phyloP scores from a whole-genome alignment of 2,113 vertebrate species.

The Chrysochloris asiatica region DNA sequence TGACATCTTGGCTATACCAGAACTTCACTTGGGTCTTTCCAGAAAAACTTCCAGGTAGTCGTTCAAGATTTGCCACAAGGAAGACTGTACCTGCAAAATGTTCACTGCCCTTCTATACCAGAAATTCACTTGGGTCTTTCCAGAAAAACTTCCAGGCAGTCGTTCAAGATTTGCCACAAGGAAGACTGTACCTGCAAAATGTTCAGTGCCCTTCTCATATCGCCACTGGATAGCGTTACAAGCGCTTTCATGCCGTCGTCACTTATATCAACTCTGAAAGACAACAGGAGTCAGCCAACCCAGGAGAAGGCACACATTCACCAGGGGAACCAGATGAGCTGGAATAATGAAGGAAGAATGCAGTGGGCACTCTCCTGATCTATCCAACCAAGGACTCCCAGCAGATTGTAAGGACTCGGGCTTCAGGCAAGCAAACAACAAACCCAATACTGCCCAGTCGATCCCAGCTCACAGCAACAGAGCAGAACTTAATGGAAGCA shows the following conservation, averaged over 20 bases:
- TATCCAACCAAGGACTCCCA: too few species aligned
- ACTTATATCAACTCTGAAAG: conserved; percentile 90
- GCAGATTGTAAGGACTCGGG: too few species aligned
- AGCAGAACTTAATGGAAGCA: background rate
- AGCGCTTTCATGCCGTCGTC: conserved; percentile 97
- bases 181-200: conserved; percentile 91
- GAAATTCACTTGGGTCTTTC: background rate
- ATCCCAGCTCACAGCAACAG: too few species aligned
- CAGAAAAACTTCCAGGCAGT: background rate
- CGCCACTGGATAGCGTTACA: conserved; percentile 93
- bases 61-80: background rate
- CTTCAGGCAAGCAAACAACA: too few species aligned
- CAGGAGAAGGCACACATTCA: background rate
- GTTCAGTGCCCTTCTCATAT: conserved; percentile 97
- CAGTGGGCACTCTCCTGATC: background rate
- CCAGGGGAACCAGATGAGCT: background rate
- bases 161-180: fast-evolving
- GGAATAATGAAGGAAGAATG: background rate
- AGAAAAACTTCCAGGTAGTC: background rate
- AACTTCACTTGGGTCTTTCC: background rate
- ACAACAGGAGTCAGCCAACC: background rate
- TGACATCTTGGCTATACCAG: too few species aligned
- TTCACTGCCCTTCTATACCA: conserved; percentile 95
- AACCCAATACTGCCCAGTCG: too few species aligned
- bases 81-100: conserved; percentile 91